Conservation (phyloP, 2,113 vertebrate species). For the Lagopus muta region DNA sequence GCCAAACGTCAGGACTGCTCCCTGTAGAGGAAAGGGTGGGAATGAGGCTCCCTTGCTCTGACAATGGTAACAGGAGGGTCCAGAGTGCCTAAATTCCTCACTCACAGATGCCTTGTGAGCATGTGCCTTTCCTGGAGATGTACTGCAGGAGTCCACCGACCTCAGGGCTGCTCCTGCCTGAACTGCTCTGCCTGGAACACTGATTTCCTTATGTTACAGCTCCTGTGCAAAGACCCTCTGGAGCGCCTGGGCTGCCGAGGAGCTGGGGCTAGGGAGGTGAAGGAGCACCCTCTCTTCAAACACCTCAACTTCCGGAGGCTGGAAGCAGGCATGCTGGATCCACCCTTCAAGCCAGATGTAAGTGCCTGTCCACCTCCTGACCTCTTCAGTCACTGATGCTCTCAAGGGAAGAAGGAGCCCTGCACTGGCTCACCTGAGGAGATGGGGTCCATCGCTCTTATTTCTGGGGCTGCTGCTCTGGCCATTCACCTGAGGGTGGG, state of each 20-base stretch:
- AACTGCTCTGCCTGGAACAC: neutral
- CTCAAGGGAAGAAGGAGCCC: neutral
- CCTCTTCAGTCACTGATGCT: neutral
- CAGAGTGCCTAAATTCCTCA: neutral
- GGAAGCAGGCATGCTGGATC: constrained; percentile 93
- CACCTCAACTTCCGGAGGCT: constrained; percentile 95
- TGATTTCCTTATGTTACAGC: constrained; percentile 75
- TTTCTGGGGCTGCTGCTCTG: neutral
- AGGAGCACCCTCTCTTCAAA: constrained; percentile 90
- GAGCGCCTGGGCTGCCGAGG: constrained; percentile 89
- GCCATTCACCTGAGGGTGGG: neutral
- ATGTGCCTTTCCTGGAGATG: neutral
- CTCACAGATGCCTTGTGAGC: neutral
- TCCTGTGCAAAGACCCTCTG: constrained; percentile 91
- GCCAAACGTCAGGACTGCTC: neutral
- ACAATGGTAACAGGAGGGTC: neutral
- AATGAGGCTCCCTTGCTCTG: neutral
- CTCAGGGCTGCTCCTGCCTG: neutral
- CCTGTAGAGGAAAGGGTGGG: neutral
- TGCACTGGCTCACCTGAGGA: neutral
- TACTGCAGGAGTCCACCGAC: neutral
- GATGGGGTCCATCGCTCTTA: neutral
- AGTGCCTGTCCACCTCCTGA: constrained; percentile 51
- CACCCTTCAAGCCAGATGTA: constrained; percentile 95
- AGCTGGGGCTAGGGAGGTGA: constrained; percentile 89